Conservation (phyloP, 2,888 invertebrate species). For the Dendrolimus houi region DNA sequence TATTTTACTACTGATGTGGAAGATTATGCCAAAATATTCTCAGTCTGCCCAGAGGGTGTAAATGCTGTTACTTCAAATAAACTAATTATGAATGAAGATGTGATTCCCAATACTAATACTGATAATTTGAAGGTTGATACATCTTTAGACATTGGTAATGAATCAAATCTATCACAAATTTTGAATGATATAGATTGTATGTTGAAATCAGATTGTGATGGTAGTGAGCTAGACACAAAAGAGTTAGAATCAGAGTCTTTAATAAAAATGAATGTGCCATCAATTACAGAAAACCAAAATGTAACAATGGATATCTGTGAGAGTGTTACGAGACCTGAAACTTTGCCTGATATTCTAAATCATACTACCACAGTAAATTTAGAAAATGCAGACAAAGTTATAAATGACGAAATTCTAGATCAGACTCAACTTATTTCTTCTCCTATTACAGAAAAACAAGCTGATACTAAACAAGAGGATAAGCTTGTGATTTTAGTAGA, state of each 20-base stretch:
- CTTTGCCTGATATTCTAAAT: not conserved
- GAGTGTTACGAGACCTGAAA: not conserved
- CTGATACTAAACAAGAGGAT: too few relatives aligned
- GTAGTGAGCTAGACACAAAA: not conserved
- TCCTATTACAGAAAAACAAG: too few relatives aligned
- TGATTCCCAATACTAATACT: not conserved
- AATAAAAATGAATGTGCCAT: not conserved
- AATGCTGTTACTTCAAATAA: not conserved
- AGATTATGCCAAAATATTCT: not conserved
- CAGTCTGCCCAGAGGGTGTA: not conserved
- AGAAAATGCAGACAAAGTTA: not conserved
- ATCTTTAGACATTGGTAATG: not conserved
- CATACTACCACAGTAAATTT: not conserved
- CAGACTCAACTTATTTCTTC: too few relatives aligned
- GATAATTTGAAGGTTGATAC: not conserved
- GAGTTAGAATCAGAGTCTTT: not conserved
- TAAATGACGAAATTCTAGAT: too few relatives aligned
- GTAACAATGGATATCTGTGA: not conserved
- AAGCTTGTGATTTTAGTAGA: too few relatives aligned
- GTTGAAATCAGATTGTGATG: not conserved
- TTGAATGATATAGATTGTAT: not conserved
- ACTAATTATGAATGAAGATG: too few relatives aligned
- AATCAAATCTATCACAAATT: not conserved
- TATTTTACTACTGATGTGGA: not conserved
- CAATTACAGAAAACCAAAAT: not conserved